Percentiles rank a stretch among this genome's conserved stretches.
phyloP scores from a whole-genome alignment of 2,888 invertebrate genomes.

The Cinara cedri region DNA sequence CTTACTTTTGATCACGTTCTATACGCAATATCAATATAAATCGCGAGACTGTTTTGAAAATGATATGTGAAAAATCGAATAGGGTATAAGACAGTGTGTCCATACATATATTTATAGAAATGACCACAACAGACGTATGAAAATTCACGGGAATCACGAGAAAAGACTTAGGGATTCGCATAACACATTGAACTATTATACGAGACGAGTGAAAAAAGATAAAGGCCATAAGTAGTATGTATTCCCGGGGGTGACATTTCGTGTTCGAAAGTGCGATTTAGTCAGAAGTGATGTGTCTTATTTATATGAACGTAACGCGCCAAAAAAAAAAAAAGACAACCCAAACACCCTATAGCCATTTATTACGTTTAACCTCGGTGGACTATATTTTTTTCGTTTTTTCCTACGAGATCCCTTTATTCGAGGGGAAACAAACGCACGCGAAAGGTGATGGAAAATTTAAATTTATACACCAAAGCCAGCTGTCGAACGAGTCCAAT shows the following conservation, averaged over 20 bases:
- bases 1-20: constrained; percentile 13
- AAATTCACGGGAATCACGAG: constrained; percentile 22
- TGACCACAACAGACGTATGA: constrained; percentile 28
- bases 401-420: neutral
- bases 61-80: constrained; percentile 15
- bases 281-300: constrained; percentile 57
- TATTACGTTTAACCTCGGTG: constrained; percentile 55
- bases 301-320: constrained; percentile 53
- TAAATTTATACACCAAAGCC: constrained; percentile 53
- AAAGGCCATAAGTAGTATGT: constrained; percentile 54
- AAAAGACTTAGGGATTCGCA: constrained; percentile 11
- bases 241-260: constrained; percentile 55
- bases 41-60: constrained; percentile 7
- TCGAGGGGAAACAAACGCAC: constrained; percentile 28
- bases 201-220: constrained; percentile 51
- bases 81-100: neutral
- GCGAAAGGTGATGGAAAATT: constrained; percentile 39
- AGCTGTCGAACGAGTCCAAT: constrained; percentile 35
- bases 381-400: constrained; percentile 38
- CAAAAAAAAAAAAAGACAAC: constrained; percentile 53
- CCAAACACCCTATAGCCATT: constrained; percentile 53
- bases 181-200: constrained; percentile 39
- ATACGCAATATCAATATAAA: constrained; percentile 33
- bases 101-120: neutral
- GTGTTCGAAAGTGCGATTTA: constrained; percentile 55